Evolutionary conservation across 2,888 invertebrate genomes (phyloP).

Genomic region (Apotomis betuletana): DNA sequence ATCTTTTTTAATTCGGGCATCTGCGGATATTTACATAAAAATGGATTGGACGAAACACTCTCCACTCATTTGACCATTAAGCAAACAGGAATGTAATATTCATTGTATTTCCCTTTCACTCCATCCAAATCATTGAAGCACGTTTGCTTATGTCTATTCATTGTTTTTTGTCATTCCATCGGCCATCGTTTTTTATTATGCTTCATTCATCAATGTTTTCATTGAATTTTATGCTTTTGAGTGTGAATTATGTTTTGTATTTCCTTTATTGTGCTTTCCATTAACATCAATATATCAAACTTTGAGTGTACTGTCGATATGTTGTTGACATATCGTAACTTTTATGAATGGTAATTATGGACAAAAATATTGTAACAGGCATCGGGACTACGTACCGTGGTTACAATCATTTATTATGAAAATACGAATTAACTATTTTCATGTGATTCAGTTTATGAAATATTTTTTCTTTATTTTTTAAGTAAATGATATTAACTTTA

Average conservation of each 20-base stretch:
- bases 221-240: slow-evolving; percentile 10
- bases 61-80: slow-evolving; percentile 2
- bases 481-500: no score
- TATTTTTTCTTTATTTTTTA: no score
- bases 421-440: no score
- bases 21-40: background rate
- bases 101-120: slow-evolving; percentile 1
- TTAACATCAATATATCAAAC: background rate
- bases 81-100: slow-evolving; percentile 16
- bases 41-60: background rate
- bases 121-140: slow-evolving; percentile 6
- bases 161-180: slow-evolving; percentile 13
- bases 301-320: background rate
- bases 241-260: slow-evolving; percentile 1
- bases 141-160: slow-evolving; percentile 19
- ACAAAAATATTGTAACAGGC: no score
- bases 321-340: no score
- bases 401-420: no score
- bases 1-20: background rate
- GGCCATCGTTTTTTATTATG: background rate
- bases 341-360: no score
- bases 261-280: background rate
- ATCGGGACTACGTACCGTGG: no score
- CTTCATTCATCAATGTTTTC: slow-evolving; percentile 10
- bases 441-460: no score